These are phyloP conservation scores for Atractosteus spatula DNA, from an alignment of 2,113 vertebrate genomes.

Conservation along the genomic window DNA sequence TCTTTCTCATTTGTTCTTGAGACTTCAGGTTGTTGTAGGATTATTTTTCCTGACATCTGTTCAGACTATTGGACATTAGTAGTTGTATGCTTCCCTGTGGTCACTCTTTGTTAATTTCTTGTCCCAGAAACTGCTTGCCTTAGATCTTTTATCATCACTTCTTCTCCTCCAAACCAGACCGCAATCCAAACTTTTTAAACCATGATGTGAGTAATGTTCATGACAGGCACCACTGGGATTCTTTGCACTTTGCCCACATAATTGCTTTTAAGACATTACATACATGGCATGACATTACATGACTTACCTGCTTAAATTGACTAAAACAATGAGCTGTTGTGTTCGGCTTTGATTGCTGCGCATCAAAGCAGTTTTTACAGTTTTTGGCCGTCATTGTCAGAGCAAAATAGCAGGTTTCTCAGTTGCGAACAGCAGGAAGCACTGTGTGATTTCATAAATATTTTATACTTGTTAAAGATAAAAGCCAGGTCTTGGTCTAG, in stretches of 20 bases:
- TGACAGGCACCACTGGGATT: slow-evolving; percentile 4
- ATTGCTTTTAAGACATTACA: neutral
- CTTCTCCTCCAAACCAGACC: neutral
- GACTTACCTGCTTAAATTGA: neutral
- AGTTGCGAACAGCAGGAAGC: neutral
- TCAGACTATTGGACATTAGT: neutral
- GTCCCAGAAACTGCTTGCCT: neutral
- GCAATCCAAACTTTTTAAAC: neutral
- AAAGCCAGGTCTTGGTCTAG: neutral
- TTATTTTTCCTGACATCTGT: neutral
- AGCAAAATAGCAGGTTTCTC: neutral
- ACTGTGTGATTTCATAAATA: neutral
- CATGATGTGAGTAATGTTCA: neutral
- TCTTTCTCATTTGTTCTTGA: neutral
- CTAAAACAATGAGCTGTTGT: neutral
- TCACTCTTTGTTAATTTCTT: neutral
- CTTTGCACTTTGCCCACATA: neutral
- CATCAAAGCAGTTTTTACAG: neutral
- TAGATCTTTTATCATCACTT: slow-evolving; percentile 4
- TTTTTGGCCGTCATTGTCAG: neutral
- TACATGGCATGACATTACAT: too few species aligned
- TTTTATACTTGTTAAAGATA: neutral
- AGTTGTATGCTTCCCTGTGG: neutral
- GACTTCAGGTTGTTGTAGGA: neutral
- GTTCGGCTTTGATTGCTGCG: neutral